Percentiles rank a stretch among this genome's conserved stretches.
Evolutionary conservation across 2,888 invertebrate genomes (phyloP).

Genomic region (Stegana nigrithorax): DNA sequence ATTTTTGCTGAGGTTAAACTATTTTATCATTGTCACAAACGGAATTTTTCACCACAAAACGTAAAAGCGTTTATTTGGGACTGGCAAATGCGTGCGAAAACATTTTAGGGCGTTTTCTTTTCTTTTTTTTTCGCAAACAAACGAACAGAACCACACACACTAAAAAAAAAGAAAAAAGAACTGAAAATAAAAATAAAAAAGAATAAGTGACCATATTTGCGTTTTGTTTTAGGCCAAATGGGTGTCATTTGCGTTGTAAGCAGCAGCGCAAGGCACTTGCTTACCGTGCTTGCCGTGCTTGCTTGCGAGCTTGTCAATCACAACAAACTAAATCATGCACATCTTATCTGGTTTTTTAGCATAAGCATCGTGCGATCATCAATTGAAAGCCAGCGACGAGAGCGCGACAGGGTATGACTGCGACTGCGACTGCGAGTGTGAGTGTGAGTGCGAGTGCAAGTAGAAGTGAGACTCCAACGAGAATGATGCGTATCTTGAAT

Average conservation of each 20-base stretch:
- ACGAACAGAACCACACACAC: no score
- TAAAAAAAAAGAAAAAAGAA: no score
- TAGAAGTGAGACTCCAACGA: no score
- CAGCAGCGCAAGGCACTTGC: no score
- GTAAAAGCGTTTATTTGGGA: conserved; percentile 24
- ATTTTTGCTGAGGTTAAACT: conserved; percentile 65
- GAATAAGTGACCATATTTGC: neutral
- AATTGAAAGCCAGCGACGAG: neutral
- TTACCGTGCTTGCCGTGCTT: no score
- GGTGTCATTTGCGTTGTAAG: no score
- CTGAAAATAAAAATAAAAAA: neutral
- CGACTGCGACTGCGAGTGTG: neutral
- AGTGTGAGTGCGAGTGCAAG: no score
- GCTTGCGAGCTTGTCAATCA: conserved; percentile 17
- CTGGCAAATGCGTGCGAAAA: conserved; percentile 56
- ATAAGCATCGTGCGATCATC: conserved; percentile 55
- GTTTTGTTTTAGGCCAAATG: conserved; percentile 7
- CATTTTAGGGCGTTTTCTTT: conserved; percentile 27
- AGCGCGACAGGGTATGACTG: no score
- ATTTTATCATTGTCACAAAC: conserved; percentile 67
- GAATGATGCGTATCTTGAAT: neutral
- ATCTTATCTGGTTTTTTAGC: conserved; percentile 57
- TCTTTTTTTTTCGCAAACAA: neutral
- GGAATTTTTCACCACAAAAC: conserved; percentile 52
- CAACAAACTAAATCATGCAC: conserved; percentile 33